Percentiles rank a stretch among this genome's conserved stretches.
Conservation (phyloP, 1,140 invertebrate genomes). For the Drosophila ficusphila region DNA sequence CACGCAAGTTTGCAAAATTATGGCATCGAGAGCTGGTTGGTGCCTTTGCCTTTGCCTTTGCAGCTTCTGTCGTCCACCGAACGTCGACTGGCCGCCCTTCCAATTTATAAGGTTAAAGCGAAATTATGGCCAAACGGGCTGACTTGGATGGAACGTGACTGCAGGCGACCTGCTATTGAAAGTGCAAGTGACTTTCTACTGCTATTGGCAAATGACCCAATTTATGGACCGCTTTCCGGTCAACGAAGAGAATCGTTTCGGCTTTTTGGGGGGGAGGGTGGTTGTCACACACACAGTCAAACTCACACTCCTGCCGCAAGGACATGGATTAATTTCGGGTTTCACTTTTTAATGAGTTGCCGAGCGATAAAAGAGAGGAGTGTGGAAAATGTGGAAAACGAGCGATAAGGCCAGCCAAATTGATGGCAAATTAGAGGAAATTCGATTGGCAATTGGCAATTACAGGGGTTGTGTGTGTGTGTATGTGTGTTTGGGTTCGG, state of each 20-base stretch:
- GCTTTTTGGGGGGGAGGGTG: neutral
- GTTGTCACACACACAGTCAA: neutral
- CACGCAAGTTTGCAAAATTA: slow-evolving; percentile 81
- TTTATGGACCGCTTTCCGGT: slow-evolving; percentile 75
- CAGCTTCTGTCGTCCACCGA: neutral
- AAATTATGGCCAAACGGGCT: slow-evolving; percentile 45
- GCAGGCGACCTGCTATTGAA: slow-evolving; percentile 69
- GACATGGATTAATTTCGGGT: slow-evolving; percentile 51
- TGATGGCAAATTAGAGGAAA: slow-evolving; percentile 58
- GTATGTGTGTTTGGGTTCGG: neutral
- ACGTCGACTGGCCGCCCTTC: slow-evolving; percentile 30
- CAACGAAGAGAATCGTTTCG: slow-evolving; percentile 44
- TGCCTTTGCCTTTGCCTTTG: slow-evolving; percentile 22
- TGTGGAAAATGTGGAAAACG: slow-evolving; percentile 24
- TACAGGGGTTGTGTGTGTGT: neutral
- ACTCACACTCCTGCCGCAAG: neutral
- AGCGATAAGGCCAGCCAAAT: slow-evolving; percentile 35
- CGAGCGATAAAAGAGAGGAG: slow-evolving; percentile 13
- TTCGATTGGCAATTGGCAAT: slow-evolving; percentile 53
- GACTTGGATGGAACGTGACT: slow-evolving; percentile 43
- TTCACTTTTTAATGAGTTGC: slow-evolving; percentile 66
- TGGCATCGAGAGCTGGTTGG: slow-evolving; percentile 71
- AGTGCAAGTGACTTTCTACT: slow-evolving; percentile 74
- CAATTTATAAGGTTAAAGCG: slow-evolving; percentile 80
- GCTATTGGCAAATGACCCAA: slow-evolving; percentile 80